Evolutionary conservation across 2,113 vertebrate species (phyloP), one percentile per base, ranked within the genome.

Genomic region (Mobula birostris): DNA sequence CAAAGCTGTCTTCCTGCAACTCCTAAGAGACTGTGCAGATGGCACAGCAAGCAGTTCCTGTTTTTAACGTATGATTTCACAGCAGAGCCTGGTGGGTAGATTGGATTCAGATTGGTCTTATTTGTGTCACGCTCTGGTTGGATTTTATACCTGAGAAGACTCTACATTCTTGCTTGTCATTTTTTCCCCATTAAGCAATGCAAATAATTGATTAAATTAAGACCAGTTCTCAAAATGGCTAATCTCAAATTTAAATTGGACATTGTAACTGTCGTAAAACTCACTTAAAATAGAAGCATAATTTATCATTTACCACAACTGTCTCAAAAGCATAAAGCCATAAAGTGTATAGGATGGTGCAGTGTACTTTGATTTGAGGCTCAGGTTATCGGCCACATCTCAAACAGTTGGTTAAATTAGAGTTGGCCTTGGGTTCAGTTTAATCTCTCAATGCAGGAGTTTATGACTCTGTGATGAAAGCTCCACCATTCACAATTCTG

Each of bases 391-490:
- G 91, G 70, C 40, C 19, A 32, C 14, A 48, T 19, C 91, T 2
- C 29, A 29, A 93, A 48, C 48, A 14, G 40, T 21, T 74, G 27
- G 70, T 76, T 74, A 48, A 76, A 76, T 76, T 74, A 74, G 3
- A 12, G 36, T 27, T 48, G 74, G 68, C 32, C 91, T 74, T 74
- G 36, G 70, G 91, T 56, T 74, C 74, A 93, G 0, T 93, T 74
- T 74, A 93, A 74, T 93, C 68, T 74, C 32, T 7, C 36, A 29
- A 19, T 74, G 91, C 19, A 40, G 40, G 36, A 93, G 70, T 93
- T 76, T 56, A 93, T 56, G 91, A 93, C 36, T 93, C 68, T 9
- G 72, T 74, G 70, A 76, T 74, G 11, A 74, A 93, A 93, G 32
- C 21, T 93, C 24, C 48, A 72, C 72, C 32, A 40, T 92, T 36